Evolutionary conservation across 2,888 invertebrate species (phyloP).

Genomic region (Abrostola triplasia): DNA sequence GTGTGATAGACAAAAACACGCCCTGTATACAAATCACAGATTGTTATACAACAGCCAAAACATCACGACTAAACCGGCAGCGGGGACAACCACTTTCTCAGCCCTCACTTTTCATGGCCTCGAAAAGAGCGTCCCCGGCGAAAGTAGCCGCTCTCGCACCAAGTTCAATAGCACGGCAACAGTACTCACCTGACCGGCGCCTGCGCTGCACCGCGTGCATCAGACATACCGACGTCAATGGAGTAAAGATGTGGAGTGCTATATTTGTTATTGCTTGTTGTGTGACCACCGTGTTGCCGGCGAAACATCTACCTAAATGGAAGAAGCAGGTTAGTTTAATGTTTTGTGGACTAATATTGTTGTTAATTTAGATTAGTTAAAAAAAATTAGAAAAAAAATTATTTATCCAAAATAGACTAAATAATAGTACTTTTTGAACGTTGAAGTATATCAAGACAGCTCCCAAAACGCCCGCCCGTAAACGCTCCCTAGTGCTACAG

Average conservation of each 20-base stretch:
- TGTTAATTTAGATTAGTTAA: neutral
- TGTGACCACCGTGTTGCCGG: conserved; percentile 73
- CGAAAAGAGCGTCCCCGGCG: conserved; percentile 73
- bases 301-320: conserved; percentile 93
- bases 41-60: no score
- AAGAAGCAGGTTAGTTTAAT: conserved; percentile 90
- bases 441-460: no score
- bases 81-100: conserved; percentile 34
- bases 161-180: conserved; percentile 86
- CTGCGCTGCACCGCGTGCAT: conserved; percentile 60
- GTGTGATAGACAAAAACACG: neutral
- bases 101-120: conserved; percentile 67
- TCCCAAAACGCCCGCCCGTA: no score
- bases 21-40: neutral
- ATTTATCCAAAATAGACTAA: no score
- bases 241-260: conserved; percentile 43
- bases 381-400: no score
- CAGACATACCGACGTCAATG: conserved; percentile 38
- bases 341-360: neutral
- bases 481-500: no score
- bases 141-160: conserved; percentile 76
- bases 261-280: conserved; percentile 67
- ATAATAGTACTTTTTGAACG: no score
- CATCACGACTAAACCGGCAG: neutral
- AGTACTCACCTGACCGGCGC: conserved; percentile 69